Conservation (phyloP, 1,140 invertebrate species). For the Spodoptera frugiperda region DNA sequence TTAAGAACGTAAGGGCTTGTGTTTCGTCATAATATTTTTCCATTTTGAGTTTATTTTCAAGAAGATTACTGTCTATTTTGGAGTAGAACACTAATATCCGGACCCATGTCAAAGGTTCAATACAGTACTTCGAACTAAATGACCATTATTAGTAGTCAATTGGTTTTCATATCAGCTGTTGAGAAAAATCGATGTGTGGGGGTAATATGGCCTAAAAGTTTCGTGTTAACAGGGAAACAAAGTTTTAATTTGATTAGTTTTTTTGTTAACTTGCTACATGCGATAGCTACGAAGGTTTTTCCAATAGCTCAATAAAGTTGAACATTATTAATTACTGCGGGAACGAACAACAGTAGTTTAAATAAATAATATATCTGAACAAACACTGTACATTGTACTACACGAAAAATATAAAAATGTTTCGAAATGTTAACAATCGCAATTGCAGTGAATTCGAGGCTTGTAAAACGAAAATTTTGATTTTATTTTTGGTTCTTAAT, state of each 20-base stretch:
- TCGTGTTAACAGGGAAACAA: conserved; percentile 43
- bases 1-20: neutral
- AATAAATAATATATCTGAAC: conserved; percentile 7
- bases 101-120: conserved; percentile 46
- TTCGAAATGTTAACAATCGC: conserved; percentile 1
- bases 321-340: conserved; percentile 34
- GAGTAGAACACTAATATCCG: conserved; percentile 43
- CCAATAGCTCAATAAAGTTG: conserved; percentile 11
- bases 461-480: neutral
- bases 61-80: conserved; percentile 14
- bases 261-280: conserved; percentile 53
- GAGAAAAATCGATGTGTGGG: conserved; percentile 1
- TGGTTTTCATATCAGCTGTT: conserved; percentile 39
- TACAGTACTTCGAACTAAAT: conserved; percentile 33
- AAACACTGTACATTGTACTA: neutral
- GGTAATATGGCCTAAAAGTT: conserved; percentile 47
- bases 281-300: conserved; percentile 50
- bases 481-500: no score
- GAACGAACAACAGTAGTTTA: neutral
- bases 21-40: neutral
- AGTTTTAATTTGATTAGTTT: conserved; percentile 68
- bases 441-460: neutral
- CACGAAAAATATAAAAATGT: neutral
- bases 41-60: conserved; percentile 29
- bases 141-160: conserved; percentile 47